Base-by-base conservation (phyloP, 2,113 vertebrate species). In the Numenius arquata region DNA sequence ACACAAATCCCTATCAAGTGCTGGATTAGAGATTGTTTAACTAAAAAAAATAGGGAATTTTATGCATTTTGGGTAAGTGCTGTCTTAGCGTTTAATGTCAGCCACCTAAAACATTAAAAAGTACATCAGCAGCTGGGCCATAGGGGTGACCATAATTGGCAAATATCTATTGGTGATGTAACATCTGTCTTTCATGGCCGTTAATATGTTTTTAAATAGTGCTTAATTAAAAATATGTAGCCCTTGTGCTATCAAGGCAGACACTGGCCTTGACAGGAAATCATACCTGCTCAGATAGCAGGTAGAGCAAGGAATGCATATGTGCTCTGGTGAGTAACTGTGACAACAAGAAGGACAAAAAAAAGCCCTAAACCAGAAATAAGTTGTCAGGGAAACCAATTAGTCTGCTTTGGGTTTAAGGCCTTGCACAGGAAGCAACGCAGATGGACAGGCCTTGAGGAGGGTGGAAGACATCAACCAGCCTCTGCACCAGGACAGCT, bases 351-450 rank as follows among this genome's bases (percentile, higher is more conserved):
- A 21, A 93, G 36, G 53, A 53, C 48, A 85, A 74, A 82, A 81
- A 80, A 50, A 88, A 74, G 7, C 8, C 47, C 40, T 53, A 63
- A 70, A 52, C 30, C 30, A 94, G 66, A 85, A 95, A 89, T 70
- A 85, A 95, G 85, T 95, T 58, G 12, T 92, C 86, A 91, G 53
- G 76, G 43, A 40, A 92, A 95, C 48, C 38, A 84, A 62, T 71
- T 41, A 56, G 10, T 47, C 76, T 72, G 34, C 68, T 59, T 68
- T 87, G 36, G 38, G 15, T 68, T 86, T 67, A 50, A 88, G 55
- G 50, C 7, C 61, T 72, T 66, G 38, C 19, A 66, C 32, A 78
- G 47, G 65, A 43, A 67, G 36, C 30, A 75, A 2, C 21, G 29
- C 15, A 48, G 34, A 50, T 20, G 56, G 71, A 83, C 22, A 68